These are phyloP conservation scores for Perizoma flavofasciatum DNA, from an alignment of 2,888 invertebrate species.

Conservation along the genomic window DNA sequence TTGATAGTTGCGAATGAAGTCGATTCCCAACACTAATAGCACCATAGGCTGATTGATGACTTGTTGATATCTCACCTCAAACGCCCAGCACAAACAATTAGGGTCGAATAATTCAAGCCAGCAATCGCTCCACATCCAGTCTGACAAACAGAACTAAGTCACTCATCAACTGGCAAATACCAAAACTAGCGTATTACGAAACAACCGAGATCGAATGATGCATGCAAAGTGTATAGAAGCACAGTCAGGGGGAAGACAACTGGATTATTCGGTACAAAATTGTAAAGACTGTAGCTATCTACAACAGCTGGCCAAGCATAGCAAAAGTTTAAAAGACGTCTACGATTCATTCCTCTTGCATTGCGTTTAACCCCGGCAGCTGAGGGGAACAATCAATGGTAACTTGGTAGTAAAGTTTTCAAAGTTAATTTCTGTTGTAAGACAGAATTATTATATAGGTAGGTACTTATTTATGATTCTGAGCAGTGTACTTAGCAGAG, in stretches of 20 bases:
- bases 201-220: conserved; percentile 19
- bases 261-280: conserved; percentile 15
- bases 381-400: conserved; percentile 18
- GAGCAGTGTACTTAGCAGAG: no score
- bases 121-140: conserved; percentile 2
- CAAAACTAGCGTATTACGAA: conserved; percentile 12
- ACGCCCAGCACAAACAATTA: no score
- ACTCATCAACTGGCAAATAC: conserved; percentile 11
- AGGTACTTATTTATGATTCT: no score
- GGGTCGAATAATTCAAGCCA: not conserved
- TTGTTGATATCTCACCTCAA: not conserved
- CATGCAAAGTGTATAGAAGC: conserved; percentile 16
- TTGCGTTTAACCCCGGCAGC: conserved; percentile 17
- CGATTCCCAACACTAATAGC: not conserved
- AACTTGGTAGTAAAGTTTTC: conserved; percentile 17
- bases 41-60: not conserved
- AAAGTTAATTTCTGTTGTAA: no score
- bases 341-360: conserved; percentile 17
- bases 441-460: no score
- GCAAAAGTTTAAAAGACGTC: conserved; percentile 28
- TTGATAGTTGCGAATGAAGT: not conserved
- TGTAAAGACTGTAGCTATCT: conserved; percentile 8
- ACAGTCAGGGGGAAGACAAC: conserved; percentile 9
- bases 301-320: conserved; percentile 20
- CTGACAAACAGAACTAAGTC: conserved; percentile 15